Evolutionary conservation across 1,140 invertebrate genomes (phyloP).

Genomic region (Aphis gossypii): DNA sequence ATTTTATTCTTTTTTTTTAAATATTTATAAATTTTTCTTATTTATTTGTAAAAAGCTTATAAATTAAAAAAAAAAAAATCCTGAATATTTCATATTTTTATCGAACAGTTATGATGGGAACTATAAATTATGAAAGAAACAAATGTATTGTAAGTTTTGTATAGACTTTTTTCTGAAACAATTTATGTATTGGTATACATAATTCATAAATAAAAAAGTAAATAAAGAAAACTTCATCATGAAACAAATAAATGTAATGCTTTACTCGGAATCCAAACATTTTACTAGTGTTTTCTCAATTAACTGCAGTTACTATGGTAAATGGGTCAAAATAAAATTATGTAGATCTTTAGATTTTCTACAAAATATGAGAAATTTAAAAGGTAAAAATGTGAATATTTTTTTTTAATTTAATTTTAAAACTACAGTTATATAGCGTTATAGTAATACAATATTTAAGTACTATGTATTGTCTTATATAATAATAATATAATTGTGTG

Average conservation of each 20-base stretch:
- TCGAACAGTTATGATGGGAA: not conserved
- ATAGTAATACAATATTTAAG: too few species aligned
- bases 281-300: not conserved
- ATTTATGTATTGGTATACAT: not conserved
- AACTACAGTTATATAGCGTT: not conserved
- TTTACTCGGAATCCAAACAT: not conserved
- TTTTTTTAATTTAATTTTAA: not conserved
- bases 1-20: not conserved
- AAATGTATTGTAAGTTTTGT: not conserved
- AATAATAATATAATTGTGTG: not conserved
- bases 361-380: not conserved
- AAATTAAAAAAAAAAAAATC: not conserved
- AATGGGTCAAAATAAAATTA: not conserved
- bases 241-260: not conserved
- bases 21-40: too few species aligned
- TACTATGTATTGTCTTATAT: too few species aligned
- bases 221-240: not conserved
- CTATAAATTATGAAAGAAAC: not conserved
- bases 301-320: not conserved
- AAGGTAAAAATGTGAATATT: not conserved
- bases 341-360: not conserved
- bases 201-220: not conserved
- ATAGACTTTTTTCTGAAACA: not conserved
- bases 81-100: not conserved
- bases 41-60: not conserved